phyloP scores from a whole-genome alignment of 2,797 vertebrate genomes.

The Leptodactylus fallax region DNA sequence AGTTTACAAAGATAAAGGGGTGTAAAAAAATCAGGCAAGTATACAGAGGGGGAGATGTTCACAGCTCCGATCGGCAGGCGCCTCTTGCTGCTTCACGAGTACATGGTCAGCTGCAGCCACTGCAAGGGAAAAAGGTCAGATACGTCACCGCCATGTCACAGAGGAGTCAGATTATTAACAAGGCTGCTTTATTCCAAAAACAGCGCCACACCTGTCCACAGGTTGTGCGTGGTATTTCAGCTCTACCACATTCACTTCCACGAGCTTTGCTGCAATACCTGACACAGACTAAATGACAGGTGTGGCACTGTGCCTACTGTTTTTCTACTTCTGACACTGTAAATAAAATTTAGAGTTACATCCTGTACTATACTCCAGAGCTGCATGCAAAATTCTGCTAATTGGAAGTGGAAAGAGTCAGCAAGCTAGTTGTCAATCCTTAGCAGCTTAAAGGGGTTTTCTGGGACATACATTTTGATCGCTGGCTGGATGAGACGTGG shows the following conservation, averaged over 20 bases:
- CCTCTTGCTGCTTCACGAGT: slow-evolving; percentile 75
- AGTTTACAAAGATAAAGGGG: slow-evolving; percentile 28
- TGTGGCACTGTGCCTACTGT: too few species aligned
- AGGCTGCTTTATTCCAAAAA: neutral
- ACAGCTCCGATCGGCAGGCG: slow-evolving; percentile 12
- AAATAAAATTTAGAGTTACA: too few species aligned
- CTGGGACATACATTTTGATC: too few species aligned
- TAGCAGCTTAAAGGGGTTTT: too few species aligned
- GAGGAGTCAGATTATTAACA: neutral
- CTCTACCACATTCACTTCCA: too few species aligned
- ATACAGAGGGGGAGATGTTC: slow-evolving; percentile 6
- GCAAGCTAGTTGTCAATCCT: too few species aligned
- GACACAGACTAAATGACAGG: too few species aligned
- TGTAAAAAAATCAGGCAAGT: slow-evolving; percentile 26
- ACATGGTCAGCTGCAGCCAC: slow-evolving; percentile 94
- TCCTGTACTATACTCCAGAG: neutral
- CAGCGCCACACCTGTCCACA: neutral
- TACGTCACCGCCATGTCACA: neutral
- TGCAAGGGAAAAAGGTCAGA: slow-evolving; percentile 65
- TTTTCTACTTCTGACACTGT: too few species aligned
- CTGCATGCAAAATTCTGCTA: neutral
- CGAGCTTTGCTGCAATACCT: too few species aligned
- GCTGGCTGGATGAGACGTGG: too few species aligned
- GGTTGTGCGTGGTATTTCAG: neutral
- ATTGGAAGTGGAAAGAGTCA: too few species aligned